Evolutionary conservation across 2,797 vertebrate genomes (phyloP).

Genomic region (Nyctalus aviator): DNA sequence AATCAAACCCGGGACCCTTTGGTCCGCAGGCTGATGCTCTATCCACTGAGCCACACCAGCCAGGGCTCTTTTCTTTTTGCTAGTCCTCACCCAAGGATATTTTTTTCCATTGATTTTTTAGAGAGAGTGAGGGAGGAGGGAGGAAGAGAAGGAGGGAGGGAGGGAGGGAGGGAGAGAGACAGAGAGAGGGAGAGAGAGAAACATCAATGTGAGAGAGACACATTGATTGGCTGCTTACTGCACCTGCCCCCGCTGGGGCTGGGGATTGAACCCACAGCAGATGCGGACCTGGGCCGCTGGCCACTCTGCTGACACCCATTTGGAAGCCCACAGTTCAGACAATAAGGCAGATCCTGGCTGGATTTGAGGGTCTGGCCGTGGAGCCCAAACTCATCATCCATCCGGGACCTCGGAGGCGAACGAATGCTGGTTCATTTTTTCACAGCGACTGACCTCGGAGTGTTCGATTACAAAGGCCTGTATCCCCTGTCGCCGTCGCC

Average conservation of each 20-base stretch:
- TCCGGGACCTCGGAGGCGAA: neutral
- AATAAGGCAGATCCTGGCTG: conserved; percentile 41
- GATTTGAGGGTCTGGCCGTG: neutral
- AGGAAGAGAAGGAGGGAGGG: no score
- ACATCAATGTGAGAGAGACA: no score
- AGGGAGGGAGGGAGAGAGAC: no score
- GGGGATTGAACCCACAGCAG: neutral
- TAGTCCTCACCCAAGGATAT: no score
- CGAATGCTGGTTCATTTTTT: neutral
- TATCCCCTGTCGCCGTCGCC: neutral
- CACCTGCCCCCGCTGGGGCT: neutral
- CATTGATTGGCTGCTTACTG: no score
- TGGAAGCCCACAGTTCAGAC: conserved; percentile 16
- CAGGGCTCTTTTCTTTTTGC: neutral
- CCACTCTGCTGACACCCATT: conserved; percentile 40
- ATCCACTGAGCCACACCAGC: no score
- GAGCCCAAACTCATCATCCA: conserved; percentile 50
- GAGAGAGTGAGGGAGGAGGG: neutral
- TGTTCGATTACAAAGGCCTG: conserved; percentile 60
- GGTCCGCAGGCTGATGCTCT: no score
- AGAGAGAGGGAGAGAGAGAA: no score
- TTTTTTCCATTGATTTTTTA: no score
- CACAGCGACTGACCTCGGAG: conserved; percentile 45
- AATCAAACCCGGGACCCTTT: no score
- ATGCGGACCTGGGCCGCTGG: neutral